These are phyloP conservation scores for Dipus sagitta DNA, from an alignment of 2,797 vertebrate species.

Conservation along the genomic window DNA sequence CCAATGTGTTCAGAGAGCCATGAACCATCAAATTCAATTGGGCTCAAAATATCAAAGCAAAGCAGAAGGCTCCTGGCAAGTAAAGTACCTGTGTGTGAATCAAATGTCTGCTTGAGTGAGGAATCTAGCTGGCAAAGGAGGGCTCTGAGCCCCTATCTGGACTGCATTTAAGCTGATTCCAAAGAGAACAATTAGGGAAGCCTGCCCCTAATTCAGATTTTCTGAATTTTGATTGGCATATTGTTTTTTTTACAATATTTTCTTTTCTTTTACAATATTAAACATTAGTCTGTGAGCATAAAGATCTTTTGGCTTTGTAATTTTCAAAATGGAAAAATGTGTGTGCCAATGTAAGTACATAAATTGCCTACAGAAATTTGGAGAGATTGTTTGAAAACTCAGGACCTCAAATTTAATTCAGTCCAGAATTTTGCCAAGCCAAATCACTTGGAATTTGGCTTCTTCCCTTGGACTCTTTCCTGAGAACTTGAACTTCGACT, in stretches of 20 bases:
- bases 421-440: constrained; percentile 18
- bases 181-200: not conserved
- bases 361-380: constrained; percentile 60
- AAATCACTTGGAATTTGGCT: constrained; percentile 55
- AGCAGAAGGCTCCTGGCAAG: not conserved
- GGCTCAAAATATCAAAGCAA: constrained; percentile 55
- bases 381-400: constrained; percentile 35
- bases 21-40: constrained; percentile 23
- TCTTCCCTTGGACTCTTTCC: not conserved
- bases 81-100: constrained; percentile 5
- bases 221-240: constrained; percentile 29
- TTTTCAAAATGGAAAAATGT: constrained; percentile 48
- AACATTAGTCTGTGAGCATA: constrained; percentile 42
- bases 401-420: constrained; percentile 42
- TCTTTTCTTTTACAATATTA: constrained; percentile 47
- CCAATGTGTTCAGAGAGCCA: not conserved
- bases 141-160: not conserved
- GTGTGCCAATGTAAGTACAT: constrained; percentile 41
- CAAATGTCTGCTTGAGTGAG: constrained; percentile 5
- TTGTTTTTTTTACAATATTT: not conserved
- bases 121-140: constrained; percentile 17
- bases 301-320: constrained; percentile 65
- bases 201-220: constrained; percentile 58
- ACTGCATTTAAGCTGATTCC: not conserved
- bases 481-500: constrained; percentile 52